Percentiles rank a stretch among this genome's conserved stretches.
Conservation (phyloP, 2,888 invertebrate species). For the Lathronympha strigana region DNA sequence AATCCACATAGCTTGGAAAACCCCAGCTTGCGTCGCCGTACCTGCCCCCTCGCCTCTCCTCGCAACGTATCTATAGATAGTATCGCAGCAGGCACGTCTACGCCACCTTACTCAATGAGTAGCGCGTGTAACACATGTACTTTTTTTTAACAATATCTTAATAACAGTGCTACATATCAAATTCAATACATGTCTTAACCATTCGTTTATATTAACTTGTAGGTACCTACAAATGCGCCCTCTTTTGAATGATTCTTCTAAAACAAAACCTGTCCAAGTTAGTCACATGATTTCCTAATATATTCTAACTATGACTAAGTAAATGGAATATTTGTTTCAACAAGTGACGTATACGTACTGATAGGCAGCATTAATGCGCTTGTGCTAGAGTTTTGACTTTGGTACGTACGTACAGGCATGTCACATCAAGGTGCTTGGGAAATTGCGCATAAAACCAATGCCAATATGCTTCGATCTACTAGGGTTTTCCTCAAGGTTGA, state of each 20-base stretch:
- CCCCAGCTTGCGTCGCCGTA: slow-evolving; percentile 60
- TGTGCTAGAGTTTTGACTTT: slow-evolving; percentile 1
- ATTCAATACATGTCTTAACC: too few relatives aligned
- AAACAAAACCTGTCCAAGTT: not conserved
- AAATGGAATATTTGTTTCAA: slow-evolving; percentile 4
- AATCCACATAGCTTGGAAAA: slow-evolving; percentile 79
- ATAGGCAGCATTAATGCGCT: not conserved
- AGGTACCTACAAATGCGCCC: not conserved
- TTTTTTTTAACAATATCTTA: not conserved
- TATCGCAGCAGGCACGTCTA: slow-evolving; percentile 27
- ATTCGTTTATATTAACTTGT: too few relatives aligned
- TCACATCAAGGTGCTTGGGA: not conserved
- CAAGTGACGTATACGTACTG: slow-evolving; percentile 11
- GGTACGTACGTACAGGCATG: not conserved
- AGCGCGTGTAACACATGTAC: slow-evolving; percentile 4
- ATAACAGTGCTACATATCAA: too few relatives aligned
- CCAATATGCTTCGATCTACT: slow-evolving; percentile 1
- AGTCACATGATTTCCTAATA: slow-evolving; percentile 3
- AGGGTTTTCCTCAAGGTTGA: slow-evolving; percentile 32
- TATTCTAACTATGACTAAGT: not conserved
- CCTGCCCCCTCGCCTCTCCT: slow-evolving; percentile 46
- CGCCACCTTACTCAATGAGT: slow-evolving; percentile 25
- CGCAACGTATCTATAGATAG: slow-evolving; percentile 43
- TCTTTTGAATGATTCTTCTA: not conserved
- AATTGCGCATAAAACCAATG: slow-evolving; percentile 21